Evolutionary conservation across 2,797 vertebrate species (phyloP).

Genomic region (Betta splendens): DNA sequence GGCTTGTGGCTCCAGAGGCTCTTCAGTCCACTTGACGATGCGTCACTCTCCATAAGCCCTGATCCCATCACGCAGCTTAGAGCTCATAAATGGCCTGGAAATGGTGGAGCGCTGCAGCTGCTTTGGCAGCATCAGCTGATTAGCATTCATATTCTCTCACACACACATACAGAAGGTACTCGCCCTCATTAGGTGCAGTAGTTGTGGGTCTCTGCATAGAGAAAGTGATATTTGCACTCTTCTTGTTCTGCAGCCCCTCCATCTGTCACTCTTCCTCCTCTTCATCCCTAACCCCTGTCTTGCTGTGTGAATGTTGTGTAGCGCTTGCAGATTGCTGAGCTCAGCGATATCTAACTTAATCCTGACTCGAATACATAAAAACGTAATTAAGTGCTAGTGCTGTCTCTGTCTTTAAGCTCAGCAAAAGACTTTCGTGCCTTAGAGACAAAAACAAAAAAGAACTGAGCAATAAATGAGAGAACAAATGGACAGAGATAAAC

Average conservation of each 20-base stretch:
- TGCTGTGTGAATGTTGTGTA: conserved; percentile 2
- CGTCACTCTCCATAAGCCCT: conserved; percentile 38
- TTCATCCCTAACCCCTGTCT: conserved; percentile 6
- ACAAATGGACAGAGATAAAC: not conserved
- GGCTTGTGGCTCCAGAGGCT: conserved; percentile 40
- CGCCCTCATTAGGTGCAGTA: conserved; percentile 3
- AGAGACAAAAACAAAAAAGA: not conserved
- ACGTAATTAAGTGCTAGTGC: conserved; percentile 13
- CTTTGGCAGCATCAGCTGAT: conserved; percentile 54
- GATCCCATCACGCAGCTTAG: conserved; percentile 42
- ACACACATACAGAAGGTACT: conserved; percentile 3
- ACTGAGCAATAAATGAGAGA: not conserved
- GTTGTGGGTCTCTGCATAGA: conserved; percentile 3
- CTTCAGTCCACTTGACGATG: conserved; percentile 46
- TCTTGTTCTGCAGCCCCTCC: conserved; percentile 24
- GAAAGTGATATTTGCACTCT: conserved; percentile 14
- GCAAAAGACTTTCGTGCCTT: not conserved
- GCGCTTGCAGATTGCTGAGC: conserved; percentile 33
- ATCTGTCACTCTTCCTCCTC: conserved; percentile 23
- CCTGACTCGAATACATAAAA: conserved; percentile 48
- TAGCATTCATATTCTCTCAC: conserved; percentile 54
- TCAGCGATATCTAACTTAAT: conserved; percentile 33
- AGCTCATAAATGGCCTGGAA: conserved; percentile 61
- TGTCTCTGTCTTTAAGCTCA: not conserved
- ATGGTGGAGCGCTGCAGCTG: conserved; percentile 59